Conservation (phyloP, 2,113 vertebrate species). For the Cnemophilus loriae region DNA sequence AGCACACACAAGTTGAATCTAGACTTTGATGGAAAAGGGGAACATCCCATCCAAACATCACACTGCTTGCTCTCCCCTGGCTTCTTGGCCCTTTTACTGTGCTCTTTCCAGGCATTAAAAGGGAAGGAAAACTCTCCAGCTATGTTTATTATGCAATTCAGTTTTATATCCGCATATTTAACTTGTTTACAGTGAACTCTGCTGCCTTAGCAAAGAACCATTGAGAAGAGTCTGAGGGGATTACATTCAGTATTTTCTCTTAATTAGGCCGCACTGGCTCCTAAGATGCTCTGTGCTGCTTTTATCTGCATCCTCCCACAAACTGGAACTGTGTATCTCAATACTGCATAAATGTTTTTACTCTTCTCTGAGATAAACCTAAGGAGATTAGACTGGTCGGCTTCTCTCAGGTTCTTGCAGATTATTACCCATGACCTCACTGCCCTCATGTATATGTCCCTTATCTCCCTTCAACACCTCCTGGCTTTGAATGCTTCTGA, state of each 20-base stretch:
- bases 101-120: not conserved
- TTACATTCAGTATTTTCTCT: conserved; percentile 9
- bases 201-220: conserved; percentile 5
- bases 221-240: not conserved
- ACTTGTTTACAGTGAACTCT: not conserved
- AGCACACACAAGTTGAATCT: not conserved
- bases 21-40: not conserved
- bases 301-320: not conserved
- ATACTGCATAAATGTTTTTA: not conserved
- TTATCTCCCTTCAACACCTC: conserved; percentile 12
- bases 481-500: conserved; percentile 10
- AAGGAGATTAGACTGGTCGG: not conserved
- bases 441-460: not conserved
- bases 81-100: not conserved
- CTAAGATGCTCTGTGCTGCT: not conserved
- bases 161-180: not conserved
- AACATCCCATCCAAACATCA: not conserved
- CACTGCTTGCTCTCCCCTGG: not conserved
- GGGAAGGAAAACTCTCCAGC: not conserved
- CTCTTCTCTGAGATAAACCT: conserved; percentile 16
- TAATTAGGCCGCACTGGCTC: not conserved
- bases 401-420: not conserved
- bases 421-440: not conserved
- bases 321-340: not conserved
- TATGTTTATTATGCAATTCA: not conserved